Evolutionary conservation across 2,888 invertebrate genomes (phyloP).

Genomic region (Eupithecia pulchellata): DNA sequence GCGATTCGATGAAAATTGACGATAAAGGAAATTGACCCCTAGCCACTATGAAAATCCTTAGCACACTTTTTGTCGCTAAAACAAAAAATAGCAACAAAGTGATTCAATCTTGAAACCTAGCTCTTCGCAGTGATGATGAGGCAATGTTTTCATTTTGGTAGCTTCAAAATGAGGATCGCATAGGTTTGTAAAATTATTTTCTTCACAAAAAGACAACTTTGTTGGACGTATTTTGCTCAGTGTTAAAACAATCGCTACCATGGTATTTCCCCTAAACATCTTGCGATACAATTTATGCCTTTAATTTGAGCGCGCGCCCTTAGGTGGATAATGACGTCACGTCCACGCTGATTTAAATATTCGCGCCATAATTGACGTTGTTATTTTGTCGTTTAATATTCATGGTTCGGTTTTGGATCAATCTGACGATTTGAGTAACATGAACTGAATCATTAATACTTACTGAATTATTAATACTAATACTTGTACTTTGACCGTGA

Average conservation of each 20-base stretch:
- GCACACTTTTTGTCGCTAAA: not conserved
- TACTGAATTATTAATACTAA: not conserved
- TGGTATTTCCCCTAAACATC: constrained; percentile 9
- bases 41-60: not conserved
- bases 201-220: not conserved
- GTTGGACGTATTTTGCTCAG: not conserved
- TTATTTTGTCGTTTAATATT: constrained; percentile 53
- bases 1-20: not conserved
- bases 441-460: not conserved
- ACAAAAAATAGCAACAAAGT: not conserved
- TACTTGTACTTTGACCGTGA: not conserved
- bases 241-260: constrained; percentile 12
- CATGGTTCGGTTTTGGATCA: constrained; percentile 36
- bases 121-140: not conserved
- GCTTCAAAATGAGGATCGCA: not conserved
- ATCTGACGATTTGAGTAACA: constrained; percentile 33
- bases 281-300: constrained; percentile 25
- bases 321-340: constrained; percentile 63
- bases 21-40: not conserved
- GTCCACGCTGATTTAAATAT: constrained; percentile 68
- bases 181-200: not conserved
- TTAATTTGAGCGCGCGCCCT: constrained; percentile 57
- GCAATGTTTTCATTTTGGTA: not conserved
- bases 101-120: not conserved
- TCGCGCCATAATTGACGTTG: constrained; percentile 72